A percentile compares a stretch with the other conserved stretches of the same genome.
These are phyloP conservation scores for Centroberyx gerrardi DNA, from an alignment of 2,797 vertebrate species.

Conservation along the genomic window DNA sequence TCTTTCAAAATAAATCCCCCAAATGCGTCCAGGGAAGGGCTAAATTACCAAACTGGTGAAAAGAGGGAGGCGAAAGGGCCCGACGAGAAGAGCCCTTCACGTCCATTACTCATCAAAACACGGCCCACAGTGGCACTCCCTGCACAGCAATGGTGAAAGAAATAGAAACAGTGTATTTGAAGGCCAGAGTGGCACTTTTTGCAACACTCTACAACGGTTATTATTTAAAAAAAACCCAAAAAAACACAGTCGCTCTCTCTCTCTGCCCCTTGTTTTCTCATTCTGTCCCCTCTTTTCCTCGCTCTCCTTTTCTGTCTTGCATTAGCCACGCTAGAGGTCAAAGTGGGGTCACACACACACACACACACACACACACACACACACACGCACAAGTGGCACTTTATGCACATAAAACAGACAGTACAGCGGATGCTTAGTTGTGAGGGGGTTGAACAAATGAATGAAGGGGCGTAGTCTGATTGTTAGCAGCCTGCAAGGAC, in stretches of 20 bases:
- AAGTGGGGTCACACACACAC: not conserved
- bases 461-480: constrained; percentile 12
- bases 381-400: constrained; percentile 19
- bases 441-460: not conserved
- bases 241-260: not conserved
- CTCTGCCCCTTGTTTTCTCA: not conserved
- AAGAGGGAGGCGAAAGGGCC: too few relatives aligned
- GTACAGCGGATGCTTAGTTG: constrained; percentile 1
- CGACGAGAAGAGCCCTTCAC: too few relatives aligned
- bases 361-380: not conserved
- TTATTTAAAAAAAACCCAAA: not conserved
- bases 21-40: too few relatives aligned
- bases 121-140: too few relatives aligned
- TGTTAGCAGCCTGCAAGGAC: constrained; percentile 11
- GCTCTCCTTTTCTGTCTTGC: not conserved
- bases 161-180: not conserved
- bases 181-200: constrained; percentile 20
- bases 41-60: too few relatives aligned
- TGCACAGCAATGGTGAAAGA: not conserved
- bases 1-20: too few relatives aligned
- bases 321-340: not conserved
- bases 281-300: not conserved
- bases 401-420: not conserved
- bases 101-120: not conserved
- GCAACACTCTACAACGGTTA: constrained; percentile 10